These are phyloP conservation scores for Hystrix brachyura DNA, from an alignment of 2,113 vertebrate species.

Conservation along the genomic window DNA sequence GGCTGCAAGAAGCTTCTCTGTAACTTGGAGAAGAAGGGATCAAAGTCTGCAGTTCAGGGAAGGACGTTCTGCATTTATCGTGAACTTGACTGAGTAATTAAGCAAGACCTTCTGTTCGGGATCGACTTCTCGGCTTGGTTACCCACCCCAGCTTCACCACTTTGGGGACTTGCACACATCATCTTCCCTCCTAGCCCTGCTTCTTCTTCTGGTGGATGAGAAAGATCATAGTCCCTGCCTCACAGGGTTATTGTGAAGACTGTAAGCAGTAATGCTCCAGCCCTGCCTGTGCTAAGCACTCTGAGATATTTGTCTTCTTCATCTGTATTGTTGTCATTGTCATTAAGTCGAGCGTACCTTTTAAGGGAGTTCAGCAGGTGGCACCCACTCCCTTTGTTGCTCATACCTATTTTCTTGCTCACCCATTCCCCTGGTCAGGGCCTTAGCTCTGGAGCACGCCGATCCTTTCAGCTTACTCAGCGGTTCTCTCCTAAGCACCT, in stretches of 20 bases:
- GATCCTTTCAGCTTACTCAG: background rate
- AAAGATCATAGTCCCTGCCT: background rate
- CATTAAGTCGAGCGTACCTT: background rate
- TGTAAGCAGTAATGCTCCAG: background rate
- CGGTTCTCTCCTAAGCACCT: background rate
- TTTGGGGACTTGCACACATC: background rate
- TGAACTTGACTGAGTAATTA: background rate
- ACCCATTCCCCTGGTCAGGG: fast-evolving
- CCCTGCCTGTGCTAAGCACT: background rate
- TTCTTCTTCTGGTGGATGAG: background rate
- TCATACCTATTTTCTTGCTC: too few species aligned
- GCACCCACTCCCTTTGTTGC: background rate
- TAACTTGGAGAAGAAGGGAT: constrained; percentile 27
- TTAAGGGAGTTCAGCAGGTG: background rate
- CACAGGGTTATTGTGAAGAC: background rate
- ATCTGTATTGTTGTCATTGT: fast-evolving
- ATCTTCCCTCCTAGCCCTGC: background rate
- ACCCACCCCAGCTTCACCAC: background rate
- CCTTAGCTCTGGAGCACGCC: fast-evolving
- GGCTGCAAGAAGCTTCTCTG: background rate
- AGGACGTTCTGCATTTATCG: constrained; percentile 12
- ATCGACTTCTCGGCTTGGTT: background rate
- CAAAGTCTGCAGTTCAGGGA: constrained; percentile 34
- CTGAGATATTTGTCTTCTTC: background rate
- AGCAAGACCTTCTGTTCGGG: background rate